These are phyloP conservation scores for Pyrrhosoma nymphula DNA, from an alignment of 2,888 invertebrate species.

Conservation along the genomic window DNA sequence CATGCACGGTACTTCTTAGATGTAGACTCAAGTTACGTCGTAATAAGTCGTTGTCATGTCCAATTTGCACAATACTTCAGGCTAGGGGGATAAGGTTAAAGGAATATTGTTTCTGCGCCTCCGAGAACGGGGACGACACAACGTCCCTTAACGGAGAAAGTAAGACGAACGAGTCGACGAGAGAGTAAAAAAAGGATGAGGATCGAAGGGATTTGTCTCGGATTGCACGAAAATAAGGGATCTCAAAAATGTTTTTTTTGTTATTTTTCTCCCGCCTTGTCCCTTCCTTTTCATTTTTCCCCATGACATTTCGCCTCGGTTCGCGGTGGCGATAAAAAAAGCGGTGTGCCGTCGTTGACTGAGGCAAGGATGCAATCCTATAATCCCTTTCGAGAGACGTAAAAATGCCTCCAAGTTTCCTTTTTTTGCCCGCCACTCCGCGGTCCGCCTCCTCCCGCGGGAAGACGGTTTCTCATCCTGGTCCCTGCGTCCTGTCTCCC, in stretches of 20 bases:
- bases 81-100: no score
- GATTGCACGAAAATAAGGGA: constrained; percentile 13
- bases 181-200: not conserved
- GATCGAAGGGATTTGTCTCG: constrained; percentile 11
- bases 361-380: not conserved
- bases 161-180: no score
- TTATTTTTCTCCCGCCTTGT: not conserved
- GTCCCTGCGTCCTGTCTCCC: not conserved
- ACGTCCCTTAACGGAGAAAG: not conserved
- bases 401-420: not conserved
- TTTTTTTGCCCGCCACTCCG: not conserved
- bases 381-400: constrained; percentile 54
- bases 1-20: no score
- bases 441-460: not conserved
- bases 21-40: no score
- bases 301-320: not conserved
- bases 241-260: not conserved
- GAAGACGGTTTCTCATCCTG: not conserved
- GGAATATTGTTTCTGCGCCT: not conserved
- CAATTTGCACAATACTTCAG: no score
- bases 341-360: not conserved
- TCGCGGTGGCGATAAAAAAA: constrained; percentile 23
- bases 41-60: no score
- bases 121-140: not conserved
- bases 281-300: not conserved